phyloP scores from a whole-genome alignment of 2,888 invertebrate species.

The Nesidiocoris tenuis region DNA sequence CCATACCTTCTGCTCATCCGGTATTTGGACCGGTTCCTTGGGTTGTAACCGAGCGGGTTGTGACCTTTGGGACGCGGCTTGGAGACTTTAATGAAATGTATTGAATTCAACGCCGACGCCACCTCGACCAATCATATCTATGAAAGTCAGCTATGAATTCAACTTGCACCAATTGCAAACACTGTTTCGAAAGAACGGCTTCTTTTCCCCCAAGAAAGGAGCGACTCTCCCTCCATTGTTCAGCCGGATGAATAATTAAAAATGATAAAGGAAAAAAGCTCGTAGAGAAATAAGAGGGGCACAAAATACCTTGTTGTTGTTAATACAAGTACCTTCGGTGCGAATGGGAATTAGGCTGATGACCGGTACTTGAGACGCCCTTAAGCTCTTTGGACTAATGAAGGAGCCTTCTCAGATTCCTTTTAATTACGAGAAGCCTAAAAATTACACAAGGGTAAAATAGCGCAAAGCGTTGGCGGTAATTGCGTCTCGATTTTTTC shows the following conservation, averaged over 20 bases:
- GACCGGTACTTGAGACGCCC: constrained; percentile 36
- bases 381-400: constrained; percentile 34
- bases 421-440: constrained; percentile 42
- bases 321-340: constrained; percentile 25
- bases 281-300: neutral
- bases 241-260: constrained; percentile 32
- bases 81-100: too few species aligned
- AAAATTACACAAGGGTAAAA: constrained; percentile 23
- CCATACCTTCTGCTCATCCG: too few species aligned
- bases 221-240: neutral
- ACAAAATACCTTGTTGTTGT: constrained; percentile 15
- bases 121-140: too few species aligned
- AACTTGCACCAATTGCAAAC: too few species aligned
- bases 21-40: too few species aligned
- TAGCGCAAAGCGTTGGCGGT: neutral
- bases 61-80: too few species aligned
- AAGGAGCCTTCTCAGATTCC: constrained; percentile 35
- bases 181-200: too few species aligned
- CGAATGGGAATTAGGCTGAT: constrained; percentile 35
- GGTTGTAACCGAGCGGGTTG: too few species aligned
- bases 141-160: too few species aligned
- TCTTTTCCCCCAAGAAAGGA: too few species aligned
- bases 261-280: constrained; percentile 8
- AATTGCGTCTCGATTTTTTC: neutral
- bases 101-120: too few species aligned